Conservation (phyloP, 2,113 vertebrate genomes). For the Scophthalmus maximus region DNA sequence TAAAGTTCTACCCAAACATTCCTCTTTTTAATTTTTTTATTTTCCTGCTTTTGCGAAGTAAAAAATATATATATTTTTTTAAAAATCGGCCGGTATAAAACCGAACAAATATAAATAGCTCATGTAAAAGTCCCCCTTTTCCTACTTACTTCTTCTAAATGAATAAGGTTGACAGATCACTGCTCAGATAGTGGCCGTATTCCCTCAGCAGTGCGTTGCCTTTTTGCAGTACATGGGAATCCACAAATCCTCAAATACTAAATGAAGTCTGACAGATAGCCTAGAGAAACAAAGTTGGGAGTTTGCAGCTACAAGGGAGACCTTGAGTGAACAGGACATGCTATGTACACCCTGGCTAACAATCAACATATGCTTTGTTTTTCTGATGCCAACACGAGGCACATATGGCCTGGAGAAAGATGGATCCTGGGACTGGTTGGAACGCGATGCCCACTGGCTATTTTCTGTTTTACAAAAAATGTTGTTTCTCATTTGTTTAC, state of each 20-base stretch:
- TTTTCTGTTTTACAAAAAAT: constrained; percentile 73
- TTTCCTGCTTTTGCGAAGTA: constrained; percentile 1
- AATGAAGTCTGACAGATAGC: constrained; percentile 99
- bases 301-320: constrained; percentile 92
- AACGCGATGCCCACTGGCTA: constrained; percentile 77
- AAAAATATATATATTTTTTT: neutral
- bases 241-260: constrained; percentile 90
- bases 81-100: constrained; percentile 63
- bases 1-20: neutral
- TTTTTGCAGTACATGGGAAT: constrained; percentile 93
- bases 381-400: constrained; percentile 88
- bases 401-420: constrained; percentile 88
- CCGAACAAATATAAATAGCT: constrained; percentile 72
- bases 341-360: constrained; percentile 96
- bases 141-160: constrained; percentile 84
- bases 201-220: constrained; percentile 86
- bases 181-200: constrained; percentile 90
- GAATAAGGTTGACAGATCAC: constrained; percentile 93
- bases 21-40: neutral
- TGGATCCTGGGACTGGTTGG: constrained; percentile 82
- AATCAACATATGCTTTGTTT: constrained; percentile 98
- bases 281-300: constrained; percentile 98
- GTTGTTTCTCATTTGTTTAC: constrained; percentile 76
- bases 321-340: constrained; percentile 98
- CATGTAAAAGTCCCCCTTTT: constrained; percentile 74